Percentiles rank a stretch among this genome's conserved stretches.
These are phyloP conservation scores for Hydropotes inermis DNA, from an alignment of 2,113 vertebrate species.

Conservation along the genomic window DNA sequence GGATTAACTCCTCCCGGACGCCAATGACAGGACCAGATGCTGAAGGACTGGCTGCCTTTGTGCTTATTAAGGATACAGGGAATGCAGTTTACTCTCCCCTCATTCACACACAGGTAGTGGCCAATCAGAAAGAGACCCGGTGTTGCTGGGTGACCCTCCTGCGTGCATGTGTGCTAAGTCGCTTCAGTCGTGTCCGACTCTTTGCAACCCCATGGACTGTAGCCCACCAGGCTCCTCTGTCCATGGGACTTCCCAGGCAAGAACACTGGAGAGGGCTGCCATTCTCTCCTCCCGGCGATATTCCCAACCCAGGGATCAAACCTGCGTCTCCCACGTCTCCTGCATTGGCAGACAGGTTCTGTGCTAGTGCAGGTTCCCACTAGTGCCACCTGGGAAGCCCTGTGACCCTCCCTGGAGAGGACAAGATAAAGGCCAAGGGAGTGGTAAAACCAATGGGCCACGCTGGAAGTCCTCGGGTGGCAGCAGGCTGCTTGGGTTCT, in stretches of 20 bases:
- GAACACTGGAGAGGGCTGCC: neutral
- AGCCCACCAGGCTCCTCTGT: neutral
- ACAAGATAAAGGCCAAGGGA: neutral
- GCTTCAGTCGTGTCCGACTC: accelerated
- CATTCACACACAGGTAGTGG: neutral
- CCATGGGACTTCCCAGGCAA: neutral
- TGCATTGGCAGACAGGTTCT: neutral
- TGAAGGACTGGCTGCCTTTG: neutral
- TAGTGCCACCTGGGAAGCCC: neutral
- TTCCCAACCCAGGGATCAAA: neutral
- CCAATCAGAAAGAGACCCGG: neutral
- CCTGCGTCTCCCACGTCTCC: neutral
- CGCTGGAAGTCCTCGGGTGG: neutral
- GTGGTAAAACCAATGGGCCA: neutral
- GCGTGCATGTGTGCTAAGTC: neutral
- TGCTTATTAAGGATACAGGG: neutral
- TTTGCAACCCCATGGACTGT: neutral
- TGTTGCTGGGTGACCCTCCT: neutral
- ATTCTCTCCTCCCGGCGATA: neutral
- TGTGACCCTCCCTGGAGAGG: neutral
- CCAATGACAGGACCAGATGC: neutral
- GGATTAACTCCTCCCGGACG: neutral
- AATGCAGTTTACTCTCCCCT: neutral
- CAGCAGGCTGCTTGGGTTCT: neutral
- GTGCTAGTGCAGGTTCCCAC: neutral